Evolutionary conservation across 2,113 vertebrate species (phyloP), one percentile per base, ranked within the genome.

Genomic region (Strigops habroptila): DNA sequence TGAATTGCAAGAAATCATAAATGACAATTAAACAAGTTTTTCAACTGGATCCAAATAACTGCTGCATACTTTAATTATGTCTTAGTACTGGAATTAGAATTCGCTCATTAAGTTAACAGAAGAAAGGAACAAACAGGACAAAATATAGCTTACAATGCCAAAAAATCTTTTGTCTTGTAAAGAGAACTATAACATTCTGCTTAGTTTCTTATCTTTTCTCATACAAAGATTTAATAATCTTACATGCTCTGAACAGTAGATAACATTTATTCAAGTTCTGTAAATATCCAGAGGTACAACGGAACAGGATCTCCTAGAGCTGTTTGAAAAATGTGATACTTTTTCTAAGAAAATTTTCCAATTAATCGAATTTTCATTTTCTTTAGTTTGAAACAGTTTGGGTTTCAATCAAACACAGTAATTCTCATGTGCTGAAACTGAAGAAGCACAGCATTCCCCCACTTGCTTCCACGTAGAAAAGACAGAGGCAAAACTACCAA

Each of bases 11-110:
- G 76, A 83, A 91, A 91, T 85, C 8, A 1, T 44, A 81, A 77
- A 60, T 68, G 46, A 96, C 80, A 93, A 88, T 73, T 67, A 97
- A 96, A 75, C 51, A 96, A 65, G 28, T 71, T 90, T 94, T 94
- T 96, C 49, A 64, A 64, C 44, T 80, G 67, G 85, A 84, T 88
- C 69, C 52, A 82, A 95, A 86, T 60, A 95, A 92, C 80, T 76
- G 31, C n/a, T 90, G 69, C 65, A 90, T 71, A 73, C 91, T 89
- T 63, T 59, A 95, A 70, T 93, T 93, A 78, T 21, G 63, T 78
- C 78, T 94, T 86, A 88, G 68, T 86, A 90, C 62, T 79, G 55
- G 73, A 84, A 96, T 96, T 94, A 84, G 68, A 93, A 88, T 88
- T 82, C 30, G 59, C 53, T 81, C 88, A 86, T 91, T 96, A 88